A percentile compares a stretch with the other conserved stretches of the same genome.
These are phyloP conservation scores for Genyomyrus donnyi DNA, from an alignment of 2,113 vertebrate genomes.

Conservation along the genomic window DNA sequence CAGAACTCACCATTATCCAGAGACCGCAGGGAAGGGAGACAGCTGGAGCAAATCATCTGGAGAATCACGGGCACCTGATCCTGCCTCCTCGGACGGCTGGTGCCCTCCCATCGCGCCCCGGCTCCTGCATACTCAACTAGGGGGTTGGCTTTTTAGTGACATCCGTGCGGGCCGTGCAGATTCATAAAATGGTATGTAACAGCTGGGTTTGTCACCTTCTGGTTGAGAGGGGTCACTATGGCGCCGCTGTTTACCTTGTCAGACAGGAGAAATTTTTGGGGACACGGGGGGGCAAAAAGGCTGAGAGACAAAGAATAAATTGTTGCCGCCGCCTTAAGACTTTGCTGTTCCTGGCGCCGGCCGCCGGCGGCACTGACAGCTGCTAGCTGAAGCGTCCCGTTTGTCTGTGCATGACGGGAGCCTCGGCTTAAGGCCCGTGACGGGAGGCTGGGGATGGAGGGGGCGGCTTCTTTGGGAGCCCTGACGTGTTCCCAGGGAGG, in stretches of 20 bases:
- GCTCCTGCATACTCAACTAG: not conserved
- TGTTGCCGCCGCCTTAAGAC: not conserved
- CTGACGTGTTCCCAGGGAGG: conserved; percentile 3
- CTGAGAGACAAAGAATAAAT: not conserved
- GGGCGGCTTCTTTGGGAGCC: not conserved
- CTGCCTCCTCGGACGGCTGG: not conserved
- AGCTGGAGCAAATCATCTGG: not conserved
- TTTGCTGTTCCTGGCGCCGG: not conserved
- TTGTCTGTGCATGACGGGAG: not conserved
- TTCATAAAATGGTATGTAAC: not conserved
- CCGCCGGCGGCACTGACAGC: not conserved
- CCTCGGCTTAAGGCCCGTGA: not conserved
- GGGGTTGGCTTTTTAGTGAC: not conserved
- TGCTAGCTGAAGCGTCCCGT: not conserved
- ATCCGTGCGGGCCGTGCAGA: not conserved
- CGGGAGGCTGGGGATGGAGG: too few species aligned
- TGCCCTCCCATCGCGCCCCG: not conserved
- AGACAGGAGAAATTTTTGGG: not conserved
- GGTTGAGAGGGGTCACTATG: not conserved
- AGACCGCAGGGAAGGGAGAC: not conserved
- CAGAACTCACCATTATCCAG: not conserved
- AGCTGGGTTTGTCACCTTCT: conserved; percentile 5
- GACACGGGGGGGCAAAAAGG: not conserved
- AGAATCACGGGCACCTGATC: not conserved
- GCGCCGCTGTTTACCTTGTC: not conserved